These are phyloP conservation scores for Pagrus major DNA, from an alignment of 2,113 vertebrate genomes.

Conservation along the genomic window DNA sequence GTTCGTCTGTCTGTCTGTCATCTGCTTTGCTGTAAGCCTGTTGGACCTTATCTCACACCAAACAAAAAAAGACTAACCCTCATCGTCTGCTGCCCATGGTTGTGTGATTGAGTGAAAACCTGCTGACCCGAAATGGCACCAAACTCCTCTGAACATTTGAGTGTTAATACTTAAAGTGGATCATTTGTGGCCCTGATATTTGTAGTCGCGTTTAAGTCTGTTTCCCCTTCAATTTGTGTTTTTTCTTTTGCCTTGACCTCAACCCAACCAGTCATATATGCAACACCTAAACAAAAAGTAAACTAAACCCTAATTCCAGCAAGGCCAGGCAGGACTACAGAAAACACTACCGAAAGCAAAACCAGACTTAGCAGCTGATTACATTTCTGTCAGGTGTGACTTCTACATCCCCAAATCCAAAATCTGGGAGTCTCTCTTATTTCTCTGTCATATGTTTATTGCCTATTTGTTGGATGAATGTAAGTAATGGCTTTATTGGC, in stretches of 20 bases:
- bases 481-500: background rate
- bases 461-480: background rate
- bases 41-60: background rate
- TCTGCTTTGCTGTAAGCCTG: background rate
- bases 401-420: background rate
- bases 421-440: background rate
- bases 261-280: background rate
- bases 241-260: background rate
- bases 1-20: background rate
- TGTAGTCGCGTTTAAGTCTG: background rate
- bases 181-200: background rate
- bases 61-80: slow-evolving; percentile 5
- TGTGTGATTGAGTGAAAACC: background rate
- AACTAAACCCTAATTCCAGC: background rate
- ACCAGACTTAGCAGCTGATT: background rate
- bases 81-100: background rate
- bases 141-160: background rate
- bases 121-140: background rate
- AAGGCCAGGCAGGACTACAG: background rate
- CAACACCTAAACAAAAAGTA: background rate
- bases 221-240: background rate
- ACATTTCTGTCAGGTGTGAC: background rate
- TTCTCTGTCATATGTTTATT: background rate
- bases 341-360: slow-evolving; percentile 3
- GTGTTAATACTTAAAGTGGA: background rate